Evolutionary conservation across 2,797 vertebrate genomes (phyloP).

Genomic region (Anguilla megastoma): DNA sequence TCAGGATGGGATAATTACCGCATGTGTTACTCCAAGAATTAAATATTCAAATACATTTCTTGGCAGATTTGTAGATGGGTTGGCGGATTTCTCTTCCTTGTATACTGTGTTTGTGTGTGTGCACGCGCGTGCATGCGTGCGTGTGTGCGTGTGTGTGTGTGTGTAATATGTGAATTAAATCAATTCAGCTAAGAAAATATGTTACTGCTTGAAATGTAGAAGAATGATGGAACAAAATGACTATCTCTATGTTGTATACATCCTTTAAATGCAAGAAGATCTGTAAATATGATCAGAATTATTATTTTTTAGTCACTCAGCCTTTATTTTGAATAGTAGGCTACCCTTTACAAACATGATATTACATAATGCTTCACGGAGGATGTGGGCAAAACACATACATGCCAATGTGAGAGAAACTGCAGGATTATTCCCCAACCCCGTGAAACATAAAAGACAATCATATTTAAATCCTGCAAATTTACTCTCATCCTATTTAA

Average conservation of each 20-base stretch:
- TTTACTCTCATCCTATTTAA: too few species aligned
- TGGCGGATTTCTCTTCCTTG: neutral
- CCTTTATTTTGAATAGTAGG: neutral
- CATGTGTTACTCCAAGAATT: slow-evolving; percentile 19
- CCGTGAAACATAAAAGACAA: too few species aligned
- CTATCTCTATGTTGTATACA: neutral
- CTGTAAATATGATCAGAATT: neutral
- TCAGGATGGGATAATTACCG: slow-evolving; percentile 34
- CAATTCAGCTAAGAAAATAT: neutral
- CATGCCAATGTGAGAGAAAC: too few species aligned
- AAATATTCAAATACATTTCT: slow-evolving; percentile 20
- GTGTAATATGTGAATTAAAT: neutral
- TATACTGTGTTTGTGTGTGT: neutral
- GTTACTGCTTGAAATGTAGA: neutral
- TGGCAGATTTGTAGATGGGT: too few species aligned
- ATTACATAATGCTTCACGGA: neutral
- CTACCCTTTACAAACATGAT: neutral
- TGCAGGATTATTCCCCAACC: too few species aligned
- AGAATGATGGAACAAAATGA: neutral
- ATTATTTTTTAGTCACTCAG: neutral
- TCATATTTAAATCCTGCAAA: too few species aligned
- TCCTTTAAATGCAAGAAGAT: neutral
- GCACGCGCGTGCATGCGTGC: neutral
- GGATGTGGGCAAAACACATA: too few species aligned
- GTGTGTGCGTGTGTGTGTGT: neutral